Percentiles rank a stretch among this genome's conserved stretches.
Evolutionary conservation across 2,797 vertebrate species (phyloP).

Genomic region (Melopsittacus undulatus): DNA sequence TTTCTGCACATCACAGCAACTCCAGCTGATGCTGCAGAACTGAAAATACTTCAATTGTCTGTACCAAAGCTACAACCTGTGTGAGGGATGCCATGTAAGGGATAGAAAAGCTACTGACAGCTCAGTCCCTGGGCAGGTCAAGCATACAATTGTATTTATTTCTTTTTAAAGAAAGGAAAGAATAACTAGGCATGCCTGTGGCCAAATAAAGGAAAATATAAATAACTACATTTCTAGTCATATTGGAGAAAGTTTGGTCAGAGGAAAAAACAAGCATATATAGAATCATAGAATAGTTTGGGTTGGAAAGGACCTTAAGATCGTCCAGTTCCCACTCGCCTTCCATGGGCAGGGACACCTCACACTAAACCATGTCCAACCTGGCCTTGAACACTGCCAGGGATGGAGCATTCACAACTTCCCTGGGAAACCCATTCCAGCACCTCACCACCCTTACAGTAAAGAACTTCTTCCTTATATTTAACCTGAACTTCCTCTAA

Average conservation of each 20-base stretch:
- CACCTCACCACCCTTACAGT: too few species aligned
- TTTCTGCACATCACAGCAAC: background rate
- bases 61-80: background rate
- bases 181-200: background rate
- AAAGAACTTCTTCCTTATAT: too few species aligned
- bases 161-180: background rate
- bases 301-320: too few species aligned
- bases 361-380: too few species aligned
- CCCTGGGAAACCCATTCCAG: too few species aligned
- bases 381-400: too few species aligned
- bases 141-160: background rate
- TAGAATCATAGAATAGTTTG: too few species aligned
- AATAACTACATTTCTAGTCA: background rate
- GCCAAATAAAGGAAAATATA: background rate
- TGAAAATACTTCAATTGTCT: background rate
- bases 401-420: too few species aligned
- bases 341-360: too few species aligned
- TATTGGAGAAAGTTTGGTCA: background rate
- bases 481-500: too few species aligned
- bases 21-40: background rate
- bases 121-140: background rate
- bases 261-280: too few species aligned
- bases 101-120: background rate
- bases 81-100: background rate
- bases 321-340: too few species aligned